Base-by-base conservation (phyloP, 2,113 vertebrate genomes). In the Solea senegalensis region DNA sequence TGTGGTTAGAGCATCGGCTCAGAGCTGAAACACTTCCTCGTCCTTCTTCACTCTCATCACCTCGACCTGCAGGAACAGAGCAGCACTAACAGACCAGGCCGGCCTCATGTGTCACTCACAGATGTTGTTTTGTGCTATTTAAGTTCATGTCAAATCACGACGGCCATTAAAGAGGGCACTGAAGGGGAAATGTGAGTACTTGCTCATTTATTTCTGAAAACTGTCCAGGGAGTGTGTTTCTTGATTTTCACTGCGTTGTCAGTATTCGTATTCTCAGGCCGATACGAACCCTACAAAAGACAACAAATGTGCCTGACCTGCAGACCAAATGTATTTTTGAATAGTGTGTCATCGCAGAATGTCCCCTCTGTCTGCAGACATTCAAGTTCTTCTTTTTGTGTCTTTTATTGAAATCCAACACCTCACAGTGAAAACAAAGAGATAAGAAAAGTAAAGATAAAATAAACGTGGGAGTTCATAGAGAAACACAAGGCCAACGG, bases 21-120 rank as follows among this genome's bases (percentile, higher is more conserved):
- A 76, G 49, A 66, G 69, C 68, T 74, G 8, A 80, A 45, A 54
- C 74, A 83, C 87, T 91, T 92, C 91, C 89, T 90, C 40, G n/a
- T 86, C 81, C 8, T 51, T 43, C 4, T 21, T 59, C 34, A 51
- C 8, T 74, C 48, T 46, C 80, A 77, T 73, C 65, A 62, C 27
- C 13, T 1, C 8, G 9, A 52, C 54, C 48, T 39, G 28, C 62
- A 41, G 34, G 46, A 43, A 15, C 48, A 49, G 48, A 68, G 45
- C 63, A 34, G 34, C 3, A 54, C 39, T 51, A 53, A 26, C 46
- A 56, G 34, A 48, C 2, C 46, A 40, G 49, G 26, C 52, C 63
- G 64, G 69, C 58, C 64, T 48, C 68, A 59, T 69, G 59, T 71
- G 79, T 70, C 44, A 53, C 13, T 13, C 12, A 10, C 60, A 43